Evolutionary conservation across 2,888 invertebrate species (phyloP), one percentile per base, ranked within the genome.

Genomic region (Griposia aprilina): DNA sequence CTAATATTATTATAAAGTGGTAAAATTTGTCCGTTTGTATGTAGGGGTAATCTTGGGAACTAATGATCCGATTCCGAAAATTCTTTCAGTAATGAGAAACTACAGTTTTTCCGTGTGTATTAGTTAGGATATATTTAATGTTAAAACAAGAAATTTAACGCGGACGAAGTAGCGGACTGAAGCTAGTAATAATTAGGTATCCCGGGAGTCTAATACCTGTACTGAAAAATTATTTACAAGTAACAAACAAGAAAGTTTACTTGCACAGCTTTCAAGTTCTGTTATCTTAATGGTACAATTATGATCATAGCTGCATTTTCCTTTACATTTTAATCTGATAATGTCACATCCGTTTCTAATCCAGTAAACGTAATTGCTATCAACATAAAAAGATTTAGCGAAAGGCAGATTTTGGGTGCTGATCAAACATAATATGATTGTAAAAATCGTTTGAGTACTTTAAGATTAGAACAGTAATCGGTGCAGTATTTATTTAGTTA

Each of bases 401-500:
- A 66, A 69, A 78, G 60, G 50, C 13, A 60, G 72, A 75, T 74
- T 78, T 80, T 74, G 81, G 82, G 85, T 87, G 62, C 67, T 23
- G 13, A 80, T 84, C 78, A 81, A 87, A 81, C 17, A 60, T 67
- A 80, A 76, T 67, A 55, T 74, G 30, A 73, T 73, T 55, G 72
- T 76, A 69, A 67, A 68, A 78, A 77, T 69, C 63, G 57, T 85
- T 68, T 73, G 72, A 65, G 50, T 73, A 62, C 68, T 75, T 73
- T 45, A 45, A 59, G 60, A 74, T 78, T 80, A 83, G 65, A 78
- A 82, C 74, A n/a, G n/a, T n/a, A n/a, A n/a, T n/a, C n/a, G n/a
- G 50, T 67, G 50, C 36, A 67, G 48, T 70, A 75, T 82, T 70
- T 70, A 75, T 82, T 70, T 75, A 75, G 62, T 66, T 70, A 26